Evolutionary conservation across 2,888 invertebrate genomes (phyloP).

Genomic region (Himalopsyche anomala): DNA sequence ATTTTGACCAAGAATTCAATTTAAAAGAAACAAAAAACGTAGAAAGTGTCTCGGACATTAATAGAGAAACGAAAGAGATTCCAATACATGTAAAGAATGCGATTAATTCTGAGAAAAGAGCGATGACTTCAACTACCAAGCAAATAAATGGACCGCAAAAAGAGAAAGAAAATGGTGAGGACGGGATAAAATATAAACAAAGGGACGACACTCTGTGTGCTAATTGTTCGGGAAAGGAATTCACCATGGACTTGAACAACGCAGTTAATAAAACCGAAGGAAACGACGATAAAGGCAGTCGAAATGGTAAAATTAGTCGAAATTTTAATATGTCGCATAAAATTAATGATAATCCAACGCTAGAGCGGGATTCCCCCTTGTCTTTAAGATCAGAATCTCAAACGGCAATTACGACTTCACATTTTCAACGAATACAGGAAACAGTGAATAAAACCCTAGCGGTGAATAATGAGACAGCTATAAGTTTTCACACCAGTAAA

Average conservation of each 20-base stretch:
- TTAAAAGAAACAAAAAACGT: not conserved
- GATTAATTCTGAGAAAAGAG: not conserved
- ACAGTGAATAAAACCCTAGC: conserved; percentile 28
- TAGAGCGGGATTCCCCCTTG: not conserved
- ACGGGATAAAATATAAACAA: conserved; percentile 41
- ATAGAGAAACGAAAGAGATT: not conserved
- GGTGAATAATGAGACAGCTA: conserved; percentile 39
- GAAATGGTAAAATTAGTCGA: conserved; percentile 28
- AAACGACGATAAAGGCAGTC: conserved; percentile 7
- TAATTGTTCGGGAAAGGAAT: conserved; percentile 42
- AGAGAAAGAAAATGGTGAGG: conserved; percentile 13
- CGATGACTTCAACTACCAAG: conserved; percentile 22
- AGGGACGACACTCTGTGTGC: conserved; percentile 35
- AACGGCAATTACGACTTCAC: conserved; percentile 29
- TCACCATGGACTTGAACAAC: not conserved
- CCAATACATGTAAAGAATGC: not conserved
- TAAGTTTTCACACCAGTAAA: not conserved
- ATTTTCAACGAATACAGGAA: conserved; percentile 39
- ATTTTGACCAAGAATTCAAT: not conserved
- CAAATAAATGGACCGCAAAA: conserved; percentile 35
- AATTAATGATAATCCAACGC: conserved; percentile 39
- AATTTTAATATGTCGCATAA: conserved; percentile 43
- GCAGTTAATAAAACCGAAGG: conserved; percentile 37
- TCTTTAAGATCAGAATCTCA: conserved; percentile 39
- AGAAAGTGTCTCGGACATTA: not conserved